Conservation (phyloP, 2,888 invertebrate species). For the Euplagia quadripunctaria region DNA sequence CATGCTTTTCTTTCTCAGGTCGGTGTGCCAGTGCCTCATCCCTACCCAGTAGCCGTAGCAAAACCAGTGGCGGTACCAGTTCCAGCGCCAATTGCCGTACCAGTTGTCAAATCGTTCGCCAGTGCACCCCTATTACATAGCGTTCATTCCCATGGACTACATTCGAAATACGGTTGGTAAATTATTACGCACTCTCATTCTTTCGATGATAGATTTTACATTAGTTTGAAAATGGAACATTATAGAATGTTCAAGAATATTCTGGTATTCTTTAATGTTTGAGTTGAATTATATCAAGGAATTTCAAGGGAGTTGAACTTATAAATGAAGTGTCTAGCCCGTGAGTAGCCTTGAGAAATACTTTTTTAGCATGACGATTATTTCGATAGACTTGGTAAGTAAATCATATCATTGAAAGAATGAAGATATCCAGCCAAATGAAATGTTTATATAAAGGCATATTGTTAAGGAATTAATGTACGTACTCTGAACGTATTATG, state of each 20-base stretch:
- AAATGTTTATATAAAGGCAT: constrained; percentile 59
- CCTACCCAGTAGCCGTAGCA: constrained; percentile 81
- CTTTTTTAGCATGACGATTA: not conserved
- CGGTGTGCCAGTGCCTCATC: constrained; percentile 80
- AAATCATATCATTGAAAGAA: constrained; percentile 46
- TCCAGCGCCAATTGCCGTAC: constrained; percentile 72
- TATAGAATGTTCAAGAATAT: not conserved
- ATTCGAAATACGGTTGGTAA: constrained; percentile 69
- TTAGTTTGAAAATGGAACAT: constrained; percentile 10
- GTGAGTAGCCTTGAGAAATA: constrained; percentile 20
- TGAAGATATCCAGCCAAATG: constrained; percentile 36
- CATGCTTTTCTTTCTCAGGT: constrained; percentile 60
- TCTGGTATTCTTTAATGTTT: not conserved
- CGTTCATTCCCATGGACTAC: constrained; percentile 52
- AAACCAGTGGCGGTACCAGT: constrained; percentile 80
- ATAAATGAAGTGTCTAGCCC: constrained; percentile 40
- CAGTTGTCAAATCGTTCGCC: constrained; percentile 62
- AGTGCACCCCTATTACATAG: constrained; percentile 55
- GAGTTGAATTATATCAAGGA: constrained; percentile 5
- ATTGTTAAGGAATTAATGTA: constrained; percentile 66
- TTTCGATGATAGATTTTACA: constrained; percentile 46
- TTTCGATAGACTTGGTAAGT: not conserved
- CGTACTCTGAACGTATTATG: constrained; percentile 74
- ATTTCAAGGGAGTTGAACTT: constrained; percentile 39
- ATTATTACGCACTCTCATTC: constrained; percentile 40